A percentile compares a stretch with the other conserved stretches of the same genome.
Conservation (phyloP, 2,113 vertebrate genomes). For the Climacteris rufus region DNA sequence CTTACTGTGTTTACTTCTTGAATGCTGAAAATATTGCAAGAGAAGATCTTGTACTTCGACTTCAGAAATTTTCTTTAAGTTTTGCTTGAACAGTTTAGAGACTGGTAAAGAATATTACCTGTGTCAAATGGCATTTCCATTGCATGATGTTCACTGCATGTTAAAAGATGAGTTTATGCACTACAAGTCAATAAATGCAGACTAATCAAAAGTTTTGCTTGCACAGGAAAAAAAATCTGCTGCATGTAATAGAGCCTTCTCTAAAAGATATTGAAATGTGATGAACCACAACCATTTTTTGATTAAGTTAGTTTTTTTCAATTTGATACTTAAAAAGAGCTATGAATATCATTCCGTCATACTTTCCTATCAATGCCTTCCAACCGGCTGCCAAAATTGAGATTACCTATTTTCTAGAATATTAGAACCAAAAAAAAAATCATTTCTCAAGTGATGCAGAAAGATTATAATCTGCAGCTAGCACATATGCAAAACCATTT, state of each 20-base stretch:
- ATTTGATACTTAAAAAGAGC: slow-evolving; percentile 69
- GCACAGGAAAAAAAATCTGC: slow-evolving; percentile 28
- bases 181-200: slow-evolving; percentile 53
- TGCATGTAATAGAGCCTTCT: slow-evolving; percentile 54
- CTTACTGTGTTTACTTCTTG: not conserved
- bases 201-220: slow-evolving; percentile 68
- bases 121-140: slow-evolving; percentile 24
- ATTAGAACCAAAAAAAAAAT: slow-evolving; percentile 18
- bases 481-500: slow-evolving; percentile 4
- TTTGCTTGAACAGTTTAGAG: not conserved
- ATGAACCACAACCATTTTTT: slow-evolving; percentile 66
- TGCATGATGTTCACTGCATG: not conserved
- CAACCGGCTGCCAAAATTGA: slow-evolving; percentile 38
- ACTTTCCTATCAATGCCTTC: slow-evolving; percentile 59
- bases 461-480: slow-evolving; percentile 55
- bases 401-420: slow-evolving; percentile 56
- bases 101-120: not conserved
- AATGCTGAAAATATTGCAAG: not conserved
- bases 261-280: slow-evolving; percentile 70
- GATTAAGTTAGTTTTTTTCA: slow-evolving; percentile 72
- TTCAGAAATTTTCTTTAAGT: not conserved
- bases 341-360: slow-evolving; percentile 70
- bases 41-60: not conserved
- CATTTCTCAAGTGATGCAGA: not conserved
- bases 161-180: slow-evolving; percentile 37